Evolutionary conservation across 2,797 vertebrate genomes (phyloP).

Genomic region (Urosaurus nigricauda): DNA sequence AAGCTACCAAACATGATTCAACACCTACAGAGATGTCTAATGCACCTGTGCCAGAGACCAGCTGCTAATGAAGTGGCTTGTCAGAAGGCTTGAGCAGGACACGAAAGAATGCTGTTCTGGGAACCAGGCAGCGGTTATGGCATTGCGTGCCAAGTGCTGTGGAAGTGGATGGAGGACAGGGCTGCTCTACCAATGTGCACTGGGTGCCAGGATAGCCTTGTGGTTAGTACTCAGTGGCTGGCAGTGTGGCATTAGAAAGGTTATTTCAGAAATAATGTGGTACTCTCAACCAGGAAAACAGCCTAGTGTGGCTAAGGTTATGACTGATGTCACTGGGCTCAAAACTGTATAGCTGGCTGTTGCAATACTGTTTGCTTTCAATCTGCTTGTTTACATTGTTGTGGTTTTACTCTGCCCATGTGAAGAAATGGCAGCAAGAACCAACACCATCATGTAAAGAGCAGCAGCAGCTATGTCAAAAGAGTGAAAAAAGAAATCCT

Average conservation of each 20-base stretch:
- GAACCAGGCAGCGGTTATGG: neutral
- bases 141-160: neutral
- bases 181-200: no score
- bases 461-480: neutral
- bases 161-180: rapidly evolving
- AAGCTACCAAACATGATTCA: neutral
- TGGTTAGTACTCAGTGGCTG: neutral
- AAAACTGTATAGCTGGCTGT: neutral
- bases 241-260: slow-evolving; percentile 3
- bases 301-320: neutral
- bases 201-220: neutral
- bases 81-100: slow-evolving; percentile 24
- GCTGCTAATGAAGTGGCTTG: slow-evolving; percentile 33
- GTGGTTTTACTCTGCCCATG: neutral
- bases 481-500: neutral
- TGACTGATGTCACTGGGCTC: neutral
- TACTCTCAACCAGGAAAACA: slow-evolving; percentile 12
- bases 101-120: neutral
- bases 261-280: neutral
- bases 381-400: neutral
- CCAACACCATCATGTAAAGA: neutral
- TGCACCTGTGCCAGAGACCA: neutral
- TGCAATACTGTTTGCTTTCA: neutral
- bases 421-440: neutral
- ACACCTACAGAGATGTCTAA: neutral